Percentiles rank a stretch among this genome's conserved stretches.
Evolutionary conservation across 2,797 vertebrate species (phyloP).

Genomic region (Gymnoscopelus microlampas): DNA sequence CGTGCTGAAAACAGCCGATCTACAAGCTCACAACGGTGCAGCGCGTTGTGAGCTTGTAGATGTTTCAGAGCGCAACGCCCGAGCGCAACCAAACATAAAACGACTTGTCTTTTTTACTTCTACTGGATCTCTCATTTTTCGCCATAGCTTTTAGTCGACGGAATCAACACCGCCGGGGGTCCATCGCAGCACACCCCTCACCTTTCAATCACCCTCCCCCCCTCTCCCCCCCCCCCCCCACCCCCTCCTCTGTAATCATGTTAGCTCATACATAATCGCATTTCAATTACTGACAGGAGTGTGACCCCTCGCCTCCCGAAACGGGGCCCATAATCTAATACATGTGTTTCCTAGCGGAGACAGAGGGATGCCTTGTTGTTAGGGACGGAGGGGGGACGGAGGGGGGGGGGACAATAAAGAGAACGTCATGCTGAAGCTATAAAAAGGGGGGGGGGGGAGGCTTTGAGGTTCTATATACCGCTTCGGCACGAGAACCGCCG

Average conservation of each 20-base stretch:
- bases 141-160: too few relatives aligned
- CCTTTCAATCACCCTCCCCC: slow-evolving; percentile 73
- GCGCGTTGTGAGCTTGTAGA: too few relatives aligned
- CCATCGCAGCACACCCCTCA: slow-evolving; percentile 78
- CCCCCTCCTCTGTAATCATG: slow-evolving; percentile 72
- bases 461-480: too few relatives aligned
- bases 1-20: too few relatives aligned
- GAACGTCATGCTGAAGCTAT: background rate
- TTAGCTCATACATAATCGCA: slow-evolving; percentile 83
- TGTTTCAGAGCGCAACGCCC: too few relatives aligned
- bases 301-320: slow-evolving; percentile 77
- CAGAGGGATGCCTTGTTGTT: slow-evolving; percentile 73
- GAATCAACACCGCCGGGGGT: background rate
- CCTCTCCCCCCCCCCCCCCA: slow-evolving; percentile 29
- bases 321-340: slow-evolving; percentile 77
- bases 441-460: background rate
- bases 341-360: slow-evolving; percentile 78
- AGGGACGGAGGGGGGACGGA: slow-evolving; percentile 33
- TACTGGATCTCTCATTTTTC: too few relatives aligned
- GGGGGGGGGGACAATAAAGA: background rate
- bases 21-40: too few relatives aligned
- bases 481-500: too few relatives aligned
- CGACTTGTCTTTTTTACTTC: too few relatives aligned
- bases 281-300: slow-evolving; percentile 84
- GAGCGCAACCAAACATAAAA: too few relatives aligned